Evolutionary conservation across 2,888 invertebrate species (phyloP).

Genomic region (Perizoma affinitatum): DNA sequence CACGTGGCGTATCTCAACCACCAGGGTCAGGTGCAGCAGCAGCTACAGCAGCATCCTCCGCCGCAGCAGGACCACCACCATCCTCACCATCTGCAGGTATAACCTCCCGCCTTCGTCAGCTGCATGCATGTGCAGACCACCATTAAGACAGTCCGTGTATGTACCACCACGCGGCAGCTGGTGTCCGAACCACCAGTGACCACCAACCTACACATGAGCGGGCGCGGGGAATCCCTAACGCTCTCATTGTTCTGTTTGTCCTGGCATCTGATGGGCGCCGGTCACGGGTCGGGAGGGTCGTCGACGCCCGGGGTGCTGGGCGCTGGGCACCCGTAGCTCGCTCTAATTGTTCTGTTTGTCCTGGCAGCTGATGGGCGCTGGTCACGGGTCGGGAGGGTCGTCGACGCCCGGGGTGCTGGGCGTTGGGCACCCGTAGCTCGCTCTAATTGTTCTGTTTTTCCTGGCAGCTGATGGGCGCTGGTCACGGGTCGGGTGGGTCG

Average conservation of each 20-base stretch:
- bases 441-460: background rate
- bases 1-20: conserved; percentile 79
- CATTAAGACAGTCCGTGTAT: no score
- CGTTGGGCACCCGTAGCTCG: no score
- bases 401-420: no score
- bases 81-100: conserved; percentile 39
- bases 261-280: conserved; percentile 64
- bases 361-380: conserved; percentile 64
- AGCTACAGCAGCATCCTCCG: conserved; percentile 45
- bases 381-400: conserved; percentile 34
- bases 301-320: no score
- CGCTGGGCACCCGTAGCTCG: no score
- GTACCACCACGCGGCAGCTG: no score
- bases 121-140: no score
- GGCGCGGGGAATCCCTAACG: conserved; percentile 46
- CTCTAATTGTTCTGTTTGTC: background rate
- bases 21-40: conserved; percentile 56
- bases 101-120: no score
- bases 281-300: conserved; percentile 34
- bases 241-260: background rate
- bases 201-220: background rate
- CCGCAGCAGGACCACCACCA: conserved; percentile 34
- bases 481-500: conserved; percentile 57
- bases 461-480: conserved; percentile 64
- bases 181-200: background rate